Base-by-base conservation (phyloP, 2,797 vertebrate species). In the Sphenodon punctatus region DNA sequence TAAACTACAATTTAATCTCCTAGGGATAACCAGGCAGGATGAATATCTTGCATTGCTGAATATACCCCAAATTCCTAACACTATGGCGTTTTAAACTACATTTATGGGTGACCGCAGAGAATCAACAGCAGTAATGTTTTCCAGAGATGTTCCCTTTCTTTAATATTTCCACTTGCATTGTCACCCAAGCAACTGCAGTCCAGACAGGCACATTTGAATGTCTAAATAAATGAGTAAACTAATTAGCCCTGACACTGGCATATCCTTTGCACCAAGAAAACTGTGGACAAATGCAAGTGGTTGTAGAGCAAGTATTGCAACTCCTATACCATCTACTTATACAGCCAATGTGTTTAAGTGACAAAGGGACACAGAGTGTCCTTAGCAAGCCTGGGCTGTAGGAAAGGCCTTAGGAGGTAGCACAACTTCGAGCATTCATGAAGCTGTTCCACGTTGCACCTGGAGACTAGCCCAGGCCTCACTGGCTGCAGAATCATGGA, bases 341-440 rank as follows among this genome's bases (percentile, higher is more conserved):
- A 19, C 19, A 32, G 19, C 19, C 19, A 20, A 19, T 10, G 51
- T n/a, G n/a, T 25, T 12, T 20, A 45, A 9, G n/a, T 48, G 45
- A 45, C 53, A 27, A 14, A 16, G 53, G 13, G 51, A 17, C 27
- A 30, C 30, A 27, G n/a, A 53, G 64, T 77, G 71, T 56, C 82
- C 46, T 14, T 30, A 20, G 36, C 51, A 48, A 27, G 19, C 59
- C 19, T 36, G 2, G 2, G 9, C 36, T 85, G 67, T 34, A 19
- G 63, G 23, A 85, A 80, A 36, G 73, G 67, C 45, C 41, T 16
- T 78, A 78, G 42, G 32, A 85, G 74, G 55, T 78, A 83, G 55
- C 55, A 68, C 11, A 12, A 73, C 16, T 42, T 82, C 69, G 83
- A 77, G 65, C 63, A 0, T 4, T 23, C 51, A 59, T 10, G 12